Evolutionary conservation across 2,797 vertebrate species (phyloP).

Genomic region (Microctenopoma stevenorrisi): DNA sequence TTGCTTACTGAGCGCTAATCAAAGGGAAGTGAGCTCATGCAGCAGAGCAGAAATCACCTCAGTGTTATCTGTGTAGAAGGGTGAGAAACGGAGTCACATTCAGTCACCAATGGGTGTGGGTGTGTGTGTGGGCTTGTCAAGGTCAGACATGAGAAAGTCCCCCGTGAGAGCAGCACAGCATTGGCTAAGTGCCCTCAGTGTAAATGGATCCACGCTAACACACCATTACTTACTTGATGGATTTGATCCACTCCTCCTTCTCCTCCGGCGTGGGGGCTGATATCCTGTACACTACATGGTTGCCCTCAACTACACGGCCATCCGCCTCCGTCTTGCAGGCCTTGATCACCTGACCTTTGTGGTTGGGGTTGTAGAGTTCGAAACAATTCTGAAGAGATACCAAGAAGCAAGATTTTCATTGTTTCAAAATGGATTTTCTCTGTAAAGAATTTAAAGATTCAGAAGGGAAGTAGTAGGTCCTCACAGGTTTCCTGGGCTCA

Average conservation of each 20-base stretch:
- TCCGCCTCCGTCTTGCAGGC: constrained; percentile 99
- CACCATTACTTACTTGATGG: constrained; percentile 89
- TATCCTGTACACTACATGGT: constrained; percentile 98
- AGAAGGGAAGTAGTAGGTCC: constrained; percentile 33
- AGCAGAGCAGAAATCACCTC: constrained; percentile 61
- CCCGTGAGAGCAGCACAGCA: constrained; percentile 59
- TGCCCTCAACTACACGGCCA: constrained; percentile 96
- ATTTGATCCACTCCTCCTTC: constrained; percentile 99
- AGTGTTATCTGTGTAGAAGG: constrained; percentile 68
- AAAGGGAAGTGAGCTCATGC: constrained; percentile 69
- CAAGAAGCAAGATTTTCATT: neutral
- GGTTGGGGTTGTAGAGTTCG: constrained; percentile 95
- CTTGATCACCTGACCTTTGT: constrained; percentile 98
- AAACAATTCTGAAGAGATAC: constrained; percentile 91
- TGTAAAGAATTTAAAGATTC: neutral
- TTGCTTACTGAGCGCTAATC: constrained; percentile 51
- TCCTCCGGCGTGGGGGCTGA: constrained; percentile 96
- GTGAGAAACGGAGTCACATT: constrained; percentile 71
- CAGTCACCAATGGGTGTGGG: constrained; percentile 50
- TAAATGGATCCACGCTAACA: constrained; percentile 70
- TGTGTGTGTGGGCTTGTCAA: constrained; percentile 65
- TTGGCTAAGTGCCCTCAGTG: constrained; percentile 74
- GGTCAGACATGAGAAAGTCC: constrained; percentile 74
- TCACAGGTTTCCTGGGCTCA: constrained; percentile 95
- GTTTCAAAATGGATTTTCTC: neutral